Percentiles rank a stretch among this genome's conserved stretches.
phyloP scores from a whole-genome alignment of 1,140 invertebrate genomes.

The Ladona fulva region DNA sequence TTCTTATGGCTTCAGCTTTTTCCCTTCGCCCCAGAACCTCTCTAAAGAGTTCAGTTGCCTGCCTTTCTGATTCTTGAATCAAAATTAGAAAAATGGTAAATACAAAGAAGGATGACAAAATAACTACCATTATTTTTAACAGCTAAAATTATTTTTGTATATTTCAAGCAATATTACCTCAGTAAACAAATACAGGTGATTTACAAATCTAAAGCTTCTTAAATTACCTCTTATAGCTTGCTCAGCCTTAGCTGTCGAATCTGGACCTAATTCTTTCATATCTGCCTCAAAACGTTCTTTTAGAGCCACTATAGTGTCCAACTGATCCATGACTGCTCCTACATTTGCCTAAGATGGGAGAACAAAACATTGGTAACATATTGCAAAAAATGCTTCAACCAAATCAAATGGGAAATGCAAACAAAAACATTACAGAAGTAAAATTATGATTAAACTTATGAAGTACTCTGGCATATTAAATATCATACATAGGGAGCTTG shows the following conservation, averaged over 20 bases:
- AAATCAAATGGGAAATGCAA: no score
- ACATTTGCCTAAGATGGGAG: constrained; percentile 58
- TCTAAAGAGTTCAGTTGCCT: constrained; percentile 89
- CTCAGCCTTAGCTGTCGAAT: constrained; percentile 68
- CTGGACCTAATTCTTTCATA: constrained; percentile 58
- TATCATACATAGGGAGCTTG: no score
- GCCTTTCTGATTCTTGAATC: constrained; percentile 66
- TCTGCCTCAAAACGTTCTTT: constrained; percentile 77
- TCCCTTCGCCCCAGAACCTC: constrained; percentile 90
- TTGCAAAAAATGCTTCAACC: neutral
- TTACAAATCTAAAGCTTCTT: neutral
- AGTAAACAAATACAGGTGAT: no score
- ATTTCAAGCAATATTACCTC: no score
- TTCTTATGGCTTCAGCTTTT: constrained; percentile 88
- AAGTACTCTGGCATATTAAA: no score
- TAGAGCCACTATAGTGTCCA: constrained; percentile 74
- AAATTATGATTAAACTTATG: no score
- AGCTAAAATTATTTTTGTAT: no score
- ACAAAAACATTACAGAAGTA: no score
- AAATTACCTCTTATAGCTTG: constrained; percentile 60
- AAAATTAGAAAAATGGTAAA: no score
- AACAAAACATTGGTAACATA: no score
- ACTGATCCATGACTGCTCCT: constrained; percentile 79
- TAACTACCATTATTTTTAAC: no score
- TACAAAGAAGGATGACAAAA: no score